Percentiles rank a stretch among this genome's conserved stretches.
Evolutionary conservation across 2,113 vertebrate species (phyloP).

Genomic region (Dermatemys mawii): DNA sequence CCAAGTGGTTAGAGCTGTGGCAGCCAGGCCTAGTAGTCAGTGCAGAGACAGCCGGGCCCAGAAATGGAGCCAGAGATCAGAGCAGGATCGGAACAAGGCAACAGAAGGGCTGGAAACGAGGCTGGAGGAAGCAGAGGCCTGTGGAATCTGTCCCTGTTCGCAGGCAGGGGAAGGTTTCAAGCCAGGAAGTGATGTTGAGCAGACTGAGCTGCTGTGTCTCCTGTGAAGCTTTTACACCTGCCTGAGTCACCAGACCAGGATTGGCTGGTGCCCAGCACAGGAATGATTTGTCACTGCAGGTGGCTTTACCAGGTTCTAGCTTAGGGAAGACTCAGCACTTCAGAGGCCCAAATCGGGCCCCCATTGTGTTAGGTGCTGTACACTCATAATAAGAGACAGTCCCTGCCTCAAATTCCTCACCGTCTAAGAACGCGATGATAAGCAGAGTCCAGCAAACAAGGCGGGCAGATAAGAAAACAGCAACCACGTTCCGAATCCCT

Average conservation of each 20-base stretch:
- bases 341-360: neutral
- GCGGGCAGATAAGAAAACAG: neutral
- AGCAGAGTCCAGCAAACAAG: neutral
- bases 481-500: neutral
- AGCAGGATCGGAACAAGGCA: neutral
- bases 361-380: neutral
- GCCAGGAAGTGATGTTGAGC: neutral
- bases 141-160: neutral
- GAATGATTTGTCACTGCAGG: neutral
- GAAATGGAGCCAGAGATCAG: neutral
- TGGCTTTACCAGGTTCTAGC: neutral
- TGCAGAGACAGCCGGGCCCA: neutral
- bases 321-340: neutral
- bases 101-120: neutral
- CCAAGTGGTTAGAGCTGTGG: neutral
- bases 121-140: neutral
- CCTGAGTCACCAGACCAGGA: neutral
- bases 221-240: neutral
- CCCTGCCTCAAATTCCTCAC: accelerated
- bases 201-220: neutral
- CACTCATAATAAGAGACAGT: neutral
- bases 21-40: neutral
- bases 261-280: neutral
- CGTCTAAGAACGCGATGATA: accelerated
- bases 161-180: neutral